A percentile compares a stretch with the other conserved stretches of the same genome.
Evolutionary conservation across 2,797 vertebrate genomes (phyloP).

Genomic region (Argya squamiceps): DNA sequence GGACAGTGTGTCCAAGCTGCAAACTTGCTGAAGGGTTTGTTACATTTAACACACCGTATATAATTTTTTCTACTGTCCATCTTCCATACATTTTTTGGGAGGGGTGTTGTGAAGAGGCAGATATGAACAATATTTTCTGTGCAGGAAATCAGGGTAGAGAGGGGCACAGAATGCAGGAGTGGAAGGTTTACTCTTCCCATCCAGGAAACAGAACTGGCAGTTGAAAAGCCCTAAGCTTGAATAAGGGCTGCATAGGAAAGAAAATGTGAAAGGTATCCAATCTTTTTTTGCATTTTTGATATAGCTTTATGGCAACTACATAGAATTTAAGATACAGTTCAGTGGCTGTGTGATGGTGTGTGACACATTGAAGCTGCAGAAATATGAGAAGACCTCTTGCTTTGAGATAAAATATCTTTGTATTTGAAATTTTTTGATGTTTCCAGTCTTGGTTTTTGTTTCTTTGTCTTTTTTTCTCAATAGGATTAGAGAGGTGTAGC

Average conservation of each 20-base stretch:
- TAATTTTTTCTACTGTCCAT: not conserved
- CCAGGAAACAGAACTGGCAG: not conserved
- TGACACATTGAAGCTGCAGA: not conserved
- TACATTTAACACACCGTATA: not conserved
- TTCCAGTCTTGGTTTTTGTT: not conserved
- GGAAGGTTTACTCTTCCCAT: not conserved
- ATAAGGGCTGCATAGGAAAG: not conserved
- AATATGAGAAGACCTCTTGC: not conserved
- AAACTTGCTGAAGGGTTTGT: not conserved
- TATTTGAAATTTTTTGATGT: not conserved
- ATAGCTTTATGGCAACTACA: not conserved
- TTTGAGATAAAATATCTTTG: not conserved
- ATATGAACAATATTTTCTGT: not conserved
- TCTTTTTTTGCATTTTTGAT: not conserved
- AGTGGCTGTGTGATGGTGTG: not conserved
- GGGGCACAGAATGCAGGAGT: not conserved
- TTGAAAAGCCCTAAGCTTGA: not conserved
- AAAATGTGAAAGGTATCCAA: not conserved
- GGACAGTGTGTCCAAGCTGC: not conserved
- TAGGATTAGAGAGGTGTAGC: not conserved
- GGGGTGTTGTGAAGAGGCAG: not conserved
- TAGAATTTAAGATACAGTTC: not conserved
- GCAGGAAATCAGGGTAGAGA: not conserved
- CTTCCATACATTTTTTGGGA: fast-evolving
- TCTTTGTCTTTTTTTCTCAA: not conserved